Evolutionary conservation across 1,140 invertebrate genomes (phyloP).

Genomic region (Teleogryllus occipitalis): DNA sequence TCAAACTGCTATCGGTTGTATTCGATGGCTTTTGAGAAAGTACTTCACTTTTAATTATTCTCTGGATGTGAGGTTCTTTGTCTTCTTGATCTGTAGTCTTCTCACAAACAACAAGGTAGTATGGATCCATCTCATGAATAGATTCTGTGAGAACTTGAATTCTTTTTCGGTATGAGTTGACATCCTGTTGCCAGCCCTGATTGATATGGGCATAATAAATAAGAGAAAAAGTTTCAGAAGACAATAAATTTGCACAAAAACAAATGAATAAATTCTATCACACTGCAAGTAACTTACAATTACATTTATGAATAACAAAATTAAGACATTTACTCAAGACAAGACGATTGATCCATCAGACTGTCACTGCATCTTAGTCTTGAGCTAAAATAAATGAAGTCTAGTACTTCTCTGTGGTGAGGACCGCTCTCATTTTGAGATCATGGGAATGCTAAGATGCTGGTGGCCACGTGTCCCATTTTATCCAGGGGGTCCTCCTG

Average conservation of each 20-base stretch:
- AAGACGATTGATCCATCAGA: too few species aligned
- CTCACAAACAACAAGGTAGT: slow-evolving; percentile 35
- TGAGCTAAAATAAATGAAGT: not conserved
- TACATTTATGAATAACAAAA: too few species aligned
- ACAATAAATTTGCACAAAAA: too few species aligned
- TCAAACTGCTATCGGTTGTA: too few species aligned
- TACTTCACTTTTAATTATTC: too few species aligned
- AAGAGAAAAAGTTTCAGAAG: too few species aligned
- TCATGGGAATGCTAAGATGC: slow-evolving; percentile 3
- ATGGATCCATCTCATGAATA: slow-evolving; percentile 64
- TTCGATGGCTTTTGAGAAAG: too few species aligned
- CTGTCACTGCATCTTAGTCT: too few species aligned
- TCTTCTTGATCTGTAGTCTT: not conserved
- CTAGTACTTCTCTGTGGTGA: not conserved
- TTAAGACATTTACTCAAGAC: too few species aligned
- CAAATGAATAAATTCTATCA: too few species aligned
- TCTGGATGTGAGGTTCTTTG: slow-evolving; percentile 3
- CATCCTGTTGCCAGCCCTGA: slow-evolving; percentile 25
- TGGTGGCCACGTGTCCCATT: slow-evolving; percentile 24
- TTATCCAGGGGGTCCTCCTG: slow-evolving; percentile 19
- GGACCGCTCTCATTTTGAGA: not conserved
- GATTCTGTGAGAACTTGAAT: slow-evolving; percentile 46
- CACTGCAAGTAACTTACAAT: too few species aligned
- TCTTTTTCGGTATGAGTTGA: slow-evolving; percentile 22
- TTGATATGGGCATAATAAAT: not conserved